A percentile compares a stretch with the other conserved stretches of the same genome.
phyloP scores from a whole-genome alignment of 1,140 invertebrate species.

The Trinorchestia longiramus region DNA sequence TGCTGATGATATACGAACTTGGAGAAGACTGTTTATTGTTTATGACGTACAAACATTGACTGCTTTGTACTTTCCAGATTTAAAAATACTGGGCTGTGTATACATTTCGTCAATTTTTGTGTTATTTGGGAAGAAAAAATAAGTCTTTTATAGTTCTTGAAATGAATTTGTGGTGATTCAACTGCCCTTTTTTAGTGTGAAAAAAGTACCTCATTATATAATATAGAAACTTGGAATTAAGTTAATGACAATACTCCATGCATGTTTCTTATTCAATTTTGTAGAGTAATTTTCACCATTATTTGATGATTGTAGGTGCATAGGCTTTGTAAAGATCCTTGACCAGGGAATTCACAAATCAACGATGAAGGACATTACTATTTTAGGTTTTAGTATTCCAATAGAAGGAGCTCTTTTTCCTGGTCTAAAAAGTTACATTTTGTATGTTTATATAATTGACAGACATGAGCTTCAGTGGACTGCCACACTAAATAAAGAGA shows the following conservation, averaged over 20 bases:
- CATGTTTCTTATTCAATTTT: not conserved
- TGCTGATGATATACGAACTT: not conserved
- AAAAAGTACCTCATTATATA: too few relatives aligned
- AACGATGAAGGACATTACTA: not conserved
- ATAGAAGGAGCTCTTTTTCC: not conserved
- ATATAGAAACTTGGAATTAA: too few relatives aligned
- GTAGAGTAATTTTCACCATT: not conserved
- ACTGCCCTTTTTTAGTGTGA: too few relatives aligned
- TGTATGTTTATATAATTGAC: not conserved
- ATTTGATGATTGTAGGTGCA: not conserved
- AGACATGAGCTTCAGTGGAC: not conserved
- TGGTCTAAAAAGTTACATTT: too few relatives aligned
- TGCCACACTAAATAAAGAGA: not conserved
- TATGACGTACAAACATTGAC: too few relatives aligned
- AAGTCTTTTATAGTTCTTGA: too few relatives aligned
- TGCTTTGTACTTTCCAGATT: too few relatives aligned
- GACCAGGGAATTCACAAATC: not conserved
- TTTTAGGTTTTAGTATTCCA: not conserved
- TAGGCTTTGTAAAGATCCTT: not conserved
- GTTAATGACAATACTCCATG: not conserved
- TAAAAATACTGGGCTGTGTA: too few relatives aligned
- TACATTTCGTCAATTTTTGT: too few relatives aligned
- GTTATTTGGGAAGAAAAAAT: too few relatives aligned
- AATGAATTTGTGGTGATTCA: too few relatives aligned
- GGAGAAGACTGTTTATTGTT: too few relatives aligned